A percentile compares a stretch with the other conserved stretches of the same genome.
These are phyloP conservation scores for Xyrauchen texanus DNA, from an alignment of 2,113 vertebrate genomes.

Conservation along the genomic window DNA sequence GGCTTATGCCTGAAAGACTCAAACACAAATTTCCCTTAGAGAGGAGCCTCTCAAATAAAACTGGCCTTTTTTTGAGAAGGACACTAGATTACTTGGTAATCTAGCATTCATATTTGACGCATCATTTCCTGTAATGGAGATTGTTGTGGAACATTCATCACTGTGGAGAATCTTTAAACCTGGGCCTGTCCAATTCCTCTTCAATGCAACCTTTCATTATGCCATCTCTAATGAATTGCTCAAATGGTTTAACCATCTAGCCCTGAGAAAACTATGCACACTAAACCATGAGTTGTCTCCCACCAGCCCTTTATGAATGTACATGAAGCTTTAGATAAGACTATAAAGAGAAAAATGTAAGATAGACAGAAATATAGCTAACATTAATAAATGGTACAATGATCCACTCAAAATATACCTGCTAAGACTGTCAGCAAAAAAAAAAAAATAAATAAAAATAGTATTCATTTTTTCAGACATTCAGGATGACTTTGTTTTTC, in stretches of 20 bases:
- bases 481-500: too few species aligned
- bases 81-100: conserved; percentile 26
- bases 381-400: too few species aligned
- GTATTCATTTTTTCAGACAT: too few species aligned
- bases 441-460: too few species aligned
- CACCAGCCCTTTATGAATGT: conserved; percentile 25
- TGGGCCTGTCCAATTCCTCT: conserved; percentile 30
- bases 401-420: too few species aligned
- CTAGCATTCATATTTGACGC: neutral
- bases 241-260: conserved; percentile 57
- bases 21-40: neutral
- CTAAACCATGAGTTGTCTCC: conserved; percentile 49
- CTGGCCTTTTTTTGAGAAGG: neutral
- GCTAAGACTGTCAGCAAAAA: too few species aligned
- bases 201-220: conserved; percentile 34
- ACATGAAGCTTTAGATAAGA: neutral
- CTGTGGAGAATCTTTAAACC: neutral
- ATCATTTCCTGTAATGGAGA: neutral
- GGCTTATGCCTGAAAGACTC: too few species aligned
- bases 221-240: conserved; percentile 49
- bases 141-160: neutral
- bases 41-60: neutral
- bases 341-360: neutral
- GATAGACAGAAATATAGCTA: neutral
- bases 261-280: conserved; percentile 69